Percentiles rank a stretch among this genome's conserved stretches.
Conservation (phyloP, 2,113 vertebrate species). For the Parus major region DNA sequence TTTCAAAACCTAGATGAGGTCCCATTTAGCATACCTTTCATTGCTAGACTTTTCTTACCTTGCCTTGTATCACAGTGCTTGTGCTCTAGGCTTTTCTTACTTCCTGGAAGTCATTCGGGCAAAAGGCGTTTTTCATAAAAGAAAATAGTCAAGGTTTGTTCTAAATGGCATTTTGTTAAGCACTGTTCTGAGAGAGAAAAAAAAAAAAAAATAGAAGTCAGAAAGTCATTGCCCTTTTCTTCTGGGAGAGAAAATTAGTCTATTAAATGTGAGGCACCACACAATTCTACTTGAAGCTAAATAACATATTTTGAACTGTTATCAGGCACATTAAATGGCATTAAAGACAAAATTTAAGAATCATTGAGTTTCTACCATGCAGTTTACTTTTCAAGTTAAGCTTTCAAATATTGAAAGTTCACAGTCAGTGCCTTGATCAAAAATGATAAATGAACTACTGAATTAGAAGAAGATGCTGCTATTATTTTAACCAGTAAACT, state of each 20-base stretch:
- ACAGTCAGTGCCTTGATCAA: constrained; percentile 72
- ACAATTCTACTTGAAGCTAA: constrained; percentile 25
- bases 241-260: constrained; percentile 15
- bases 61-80: background rate
- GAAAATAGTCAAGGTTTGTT: background rate
- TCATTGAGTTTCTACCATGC: constrained; percentile 10
- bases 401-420: constrained; percentile 78
- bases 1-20: constrained; percentile 31
- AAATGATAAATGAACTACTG: constrained; percentile 83
- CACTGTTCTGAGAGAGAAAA: background rate
- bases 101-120: background rate
- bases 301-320: constrained; percentile 35
- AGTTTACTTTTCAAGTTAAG: constrained; percentile 74
- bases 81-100: background rate
- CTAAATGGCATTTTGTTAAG: constrained; percentile 27
- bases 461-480: constrained; percentile 82
- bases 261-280: constrained; percentile 33
- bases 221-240: constrained; percentile 25
- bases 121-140: constrained; percentile 18
- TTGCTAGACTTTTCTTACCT: background rate
- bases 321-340: constrained; percentile 28
- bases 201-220: background rate
- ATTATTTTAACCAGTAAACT: constrained; percentile 84
- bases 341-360: constrained; percentile 64
- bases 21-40: background rate